Conservation (phyloP, 2,113 vertebrate genomes). For the Delphinapterus leucas region DNA sequence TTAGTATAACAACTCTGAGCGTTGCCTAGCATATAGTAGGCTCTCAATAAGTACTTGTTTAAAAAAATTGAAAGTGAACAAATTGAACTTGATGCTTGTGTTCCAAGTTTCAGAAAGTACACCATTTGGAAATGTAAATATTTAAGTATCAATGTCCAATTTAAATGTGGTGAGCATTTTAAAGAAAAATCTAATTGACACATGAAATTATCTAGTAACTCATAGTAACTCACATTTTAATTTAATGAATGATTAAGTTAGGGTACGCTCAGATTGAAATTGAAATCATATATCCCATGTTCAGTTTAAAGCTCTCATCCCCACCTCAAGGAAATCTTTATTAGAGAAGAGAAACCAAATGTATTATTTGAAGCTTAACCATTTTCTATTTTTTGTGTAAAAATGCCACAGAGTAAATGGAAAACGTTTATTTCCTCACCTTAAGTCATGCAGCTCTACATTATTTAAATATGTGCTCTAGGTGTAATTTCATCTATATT, state of each 20-base stretch:
- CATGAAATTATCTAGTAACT: not conserved
- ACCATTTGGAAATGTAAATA: not conserved
- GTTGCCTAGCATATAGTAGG: not conserved
- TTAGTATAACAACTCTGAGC: not conserved
- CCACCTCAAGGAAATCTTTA: conserved; percentile 1
- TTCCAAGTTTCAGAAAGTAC: not conserved
- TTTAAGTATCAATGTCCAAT: not conserved
- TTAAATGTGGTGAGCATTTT: not conserved
- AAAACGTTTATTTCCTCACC: not conserved
- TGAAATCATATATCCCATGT: not conserved
- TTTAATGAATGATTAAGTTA: not conserved
- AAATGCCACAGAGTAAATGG: not conserved
- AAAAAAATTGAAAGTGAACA: not conserved
- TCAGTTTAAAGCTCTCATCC: not conserved
- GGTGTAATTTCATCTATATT: not conserved
- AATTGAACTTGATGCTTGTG: not conserved
- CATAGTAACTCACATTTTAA: conserved; percentile 8
- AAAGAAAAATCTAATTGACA: not conserved
- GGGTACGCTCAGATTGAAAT: not conserved
- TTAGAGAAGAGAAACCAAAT: conserved; percentile 17
- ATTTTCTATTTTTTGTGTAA: not conserved
- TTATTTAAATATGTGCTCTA: not conserved
- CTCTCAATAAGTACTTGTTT: not conserved
- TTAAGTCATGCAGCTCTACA: not conserved
- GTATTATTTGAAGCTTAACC: not conserved